Percentiles rank a stretch among this genome's conserved stretches.
Evolutionary conservation across 2,888 invertebrate species (phyloP).

Genomic region (Opisthograptis luteolata): DNA sequence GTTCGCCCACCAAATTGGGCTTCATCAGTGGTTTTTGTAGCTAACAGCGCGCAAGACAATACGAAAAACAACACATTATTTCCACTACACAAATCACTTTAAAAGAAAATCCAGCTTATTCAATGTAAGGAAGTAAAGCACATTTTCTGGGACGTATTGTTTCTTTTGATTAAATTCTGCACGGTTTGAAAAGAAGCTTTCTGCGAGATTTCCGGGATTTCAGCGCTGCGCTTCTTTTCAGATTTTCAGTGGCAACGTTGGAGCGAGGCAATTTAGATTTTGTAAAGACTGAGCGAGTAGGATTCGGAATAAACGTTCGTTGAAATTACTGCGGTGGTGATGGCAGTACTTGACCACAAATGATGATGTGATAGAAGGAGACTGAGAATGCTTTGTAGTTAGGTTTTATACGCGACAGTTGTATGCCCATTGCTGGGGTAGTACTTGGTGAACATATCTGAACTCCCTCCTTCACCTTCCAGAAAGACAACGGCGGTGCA

Average conservation of each 20-base stretch:
- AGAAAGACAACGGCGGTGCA: constrained; percentile 78
- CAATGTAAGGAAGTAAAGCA: constrained; percentile 10
- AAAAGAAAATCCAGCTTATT: constrained; percentile 11
- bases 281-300: constrained; percentile 3
- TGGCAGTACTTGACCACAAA: too few species aligned
- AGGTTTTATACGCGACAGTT: too few species aligned
- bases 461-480: constrained; percentile 32
- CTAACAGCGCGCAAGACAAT: too few species aligned
- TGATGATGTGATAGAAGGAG: too few species aligned
- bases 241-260: constrained; percentile 1
- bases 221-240: constrained; percentile 9
- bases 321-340: too few species aligned
- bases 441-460: too few species aligned
- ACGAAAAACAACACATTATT: too few species aligned
- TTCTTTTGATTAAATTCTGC: constrained; percentile 22
- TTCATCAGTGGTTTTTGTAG: too few species aligned
- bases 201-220: constrained; percentile 20
- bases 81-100: constrained; percentile 13
- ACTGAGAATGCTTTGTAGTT: too few species aligned
- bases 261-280: constrained; percentile 2
- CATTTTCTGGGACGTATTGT: constrained; percentile 14
- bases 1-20: too few species aligned
- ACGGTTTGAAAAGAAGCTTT: constrained; percentile 18
- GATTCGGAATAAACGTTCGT: too few species aligned
- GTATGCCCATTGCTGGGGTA: too few species aligned